Evolutionary conservation across 92 coral and sea anemone genomes (phyloP), one percentile per base, ranked within the genome.

Genomic region (Porites divaricata): DNA sequence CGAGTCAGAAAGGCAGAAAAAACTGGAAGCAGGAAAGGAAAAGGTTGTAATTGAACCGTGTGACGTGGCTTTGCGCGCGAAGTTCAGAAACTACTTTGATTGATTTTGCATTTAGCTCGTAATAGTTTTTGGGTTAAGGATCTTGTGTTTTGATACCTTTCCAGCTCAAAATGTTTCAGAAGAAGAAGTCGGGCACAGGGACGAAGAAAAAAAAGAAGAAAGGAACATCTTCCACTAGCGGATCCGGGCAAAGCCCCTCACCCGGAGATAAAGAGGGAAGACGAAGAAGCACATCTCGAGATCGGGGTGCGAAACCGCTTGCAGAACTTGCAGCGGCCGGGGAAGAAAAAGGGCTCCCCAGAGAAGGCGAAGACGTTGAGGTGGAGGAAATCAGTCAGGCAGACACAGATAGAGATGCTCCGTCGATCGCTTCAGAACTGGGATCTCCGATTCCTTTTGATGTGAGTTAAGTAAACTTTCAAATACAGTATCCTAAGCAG

Each of bases 1-100:
- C 66, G 99, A 96, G 76, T 96, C 99, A 45, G 99, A 96, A 72
- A 93, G 99, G 81, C 95, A 92, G 91, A 96, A 88, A 75, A 96
- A 96, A 69, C 93, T 96, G 90, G 95, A 94, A 71, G 98, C 99
- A 63, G 99, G 99, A 41, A 95, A 95, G 72, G 99, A 96, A 58
- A 94, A 92, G 96, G 99, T 96, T 66, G 63, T 77, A 63, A 63
- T 69, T 62, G 19, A 61, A 20, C 71, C 83, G 74, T 79, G 92
- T 90, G 90, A 83, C 89, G 91, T 93, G 85, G 83, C 90, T 88
- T 70, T 84, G 96, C 93, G 93, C 92, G 96, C 92, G 92, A 91
- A 90, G 88, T 87, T 88, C 73, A 79, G 17, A 79, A 79, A 51
- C 53, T 67, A 23, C 72, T 22, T n/a, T 24, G 48, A 51, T 20